Conservation (phyloP, 2,797 vertebrate species). For the Sylvia borin region DNA sequence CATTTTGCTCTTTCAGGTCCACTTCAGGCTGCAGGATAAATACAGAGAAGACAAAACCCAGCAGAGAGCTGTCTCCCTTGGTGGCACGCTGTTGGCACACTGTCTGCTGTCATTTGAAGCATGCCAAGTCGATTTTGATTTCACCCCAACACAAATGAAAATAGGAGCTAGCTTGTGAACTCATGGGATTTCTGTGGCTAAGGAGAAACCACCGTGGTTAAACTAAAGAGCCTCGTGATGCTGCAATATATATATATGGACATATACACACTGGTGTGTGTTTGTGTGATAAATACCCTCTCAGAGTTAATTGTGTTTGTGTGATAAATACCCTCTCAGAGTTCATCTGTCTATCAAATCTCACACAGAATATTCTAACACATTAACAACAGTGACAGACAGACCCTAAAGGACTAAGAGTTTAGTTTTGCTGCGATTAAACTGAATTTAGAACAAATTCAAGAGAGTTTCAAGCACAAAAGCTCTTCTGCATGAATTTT, state of each 20-base stretch:
- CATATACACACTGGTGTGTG: not conserved
- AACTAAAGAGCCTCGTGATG: not conserved
- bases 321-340: slow-evolving; percentile 1
- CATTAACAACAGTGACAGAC: not conserved
- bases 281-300: slow-evolving; percentile 8
- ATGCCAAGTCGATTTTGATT: not conserved
- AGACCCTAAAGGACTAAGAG: not conserved
- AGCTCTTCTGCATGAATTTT: not conserved
- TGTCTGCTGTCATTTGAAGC: not conserved
- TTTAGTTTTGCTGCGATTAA: slow-evolving; percentile 21
- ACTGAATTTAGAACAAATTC: slow-evolving; percentile 30
- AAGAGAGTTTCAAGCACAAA: not conserved
- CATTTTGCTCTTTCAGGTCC: not conserved
- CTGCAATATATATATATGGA: not conserved
- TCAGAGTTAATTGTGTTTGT: not conserved
- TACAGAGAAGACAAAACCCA: not conserved
- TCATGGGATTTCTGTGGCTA: slow-evolving; percentile 51
- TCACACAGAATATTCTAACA: not conserved
- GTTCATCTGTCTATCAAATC: not conserved
- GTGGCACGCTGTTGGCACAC: not conserved
- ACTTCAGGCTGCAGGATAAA: not conserved
- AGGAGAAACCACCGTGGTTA: slow-evolving; percentile 45
- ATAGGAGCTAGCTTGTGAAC: slow-evolving; percentile 16
- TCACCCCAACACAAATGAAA: slow-evolving; percentile 37
- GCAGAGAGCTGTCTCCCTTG: slow-evolving; percentile 3